Percentiles rank a stretch among this genome's conserved stretches.
phyloP scores from a whole-genome alignment of 2,888 invertebrate species.

The Amaurobius ferox region DNA sequence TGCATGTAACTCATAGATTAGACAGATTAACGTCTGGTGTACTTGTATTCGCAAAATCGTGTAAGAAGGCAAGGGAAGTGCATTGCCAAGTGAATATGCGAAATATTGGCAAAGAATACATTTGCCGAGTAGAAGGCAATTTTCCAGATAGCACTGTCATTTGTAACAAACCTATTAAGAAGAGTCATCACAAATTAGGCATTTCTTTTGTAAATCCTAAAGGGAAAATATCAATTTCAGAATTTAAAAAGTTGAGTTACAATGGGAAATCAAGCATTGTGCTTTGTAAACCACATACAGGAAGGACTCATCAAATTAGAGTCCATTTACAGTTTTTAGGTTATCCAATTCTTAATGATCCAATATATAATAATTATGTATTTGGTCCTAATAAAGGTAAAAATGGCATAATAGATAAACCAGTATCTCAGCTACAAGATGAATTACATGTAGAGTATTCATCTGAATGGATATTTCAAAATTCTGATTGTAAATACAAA shows the following conservation, averaged over 20 bases:
- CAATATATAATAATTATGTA: conserved; percentile 92
- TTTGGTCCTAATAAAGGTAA: conserved; percentile 96
- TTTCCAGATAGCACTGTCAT: conserved; percentile 88
- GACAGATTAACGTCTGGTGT: conserved; percentile 97
- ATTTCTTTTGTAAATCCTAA: conserved; percentile 95
- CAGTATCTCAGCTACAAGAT: not conserved
- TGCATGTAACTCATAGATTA: conserved; percentile 93
- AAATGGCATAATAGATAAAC: conserved; percentile 82
- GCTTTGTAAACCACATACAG: conserved; percentile 94
- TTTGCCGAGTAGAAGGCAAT: conserved; percentile 95
- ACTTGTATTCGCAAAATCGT: conserved; percentile 93
- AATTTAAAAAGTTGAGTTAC: conserved; percentile 91
- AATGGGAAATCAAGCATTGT: conserved; percentile 95
- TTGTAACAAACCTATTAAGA: conserved; percentile 93
- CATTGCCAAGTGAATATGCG: conserved; percentile 94
- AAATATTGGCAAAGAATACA: conserved; percentile 95
- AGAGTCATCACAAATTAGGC: conserved; percentile 96
- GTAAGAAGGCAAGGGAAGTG: conserved; percentile 94
- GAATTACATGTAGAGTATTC: conserved; percentile 20
- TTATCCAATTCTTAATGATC: conserved; percentile 97
- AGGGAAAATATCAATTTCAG: conserved; percentile 94
- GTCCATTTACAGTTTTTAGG: conserved; percentile 98
- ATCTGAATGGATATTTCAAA: conserved; percentile 2
- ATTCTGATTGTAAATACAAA: not conserved
- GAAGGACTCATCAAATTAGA: conserved; percentile 98